Conservation (phyloP, 2,888 invertebrate species). For the Philereme vetulata region DNA sequence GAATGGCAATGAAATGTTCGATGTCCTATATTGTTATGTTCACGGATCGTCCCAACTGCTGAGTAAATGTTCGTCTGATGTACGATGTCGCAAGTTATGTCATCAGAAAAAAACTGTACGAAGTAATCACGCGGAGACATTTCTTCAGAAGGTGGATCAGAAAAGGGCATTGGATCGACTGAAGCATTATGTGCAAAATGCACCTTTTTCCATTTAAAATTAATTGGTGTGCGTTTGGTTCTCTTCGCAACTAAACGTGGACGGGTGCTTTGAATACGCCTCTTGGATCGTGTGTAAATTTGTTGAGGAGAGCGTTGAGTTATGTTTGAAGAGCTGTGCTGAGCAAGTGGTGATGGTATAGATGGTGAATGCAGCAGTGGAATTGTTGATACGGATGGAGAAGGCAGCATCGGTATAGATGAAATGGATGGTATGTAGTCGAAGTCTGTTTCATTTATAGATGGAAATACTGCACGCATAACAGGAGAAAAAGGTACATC, state of each 20-base stretch:
- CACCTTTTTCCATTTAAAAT: slow-evolving; percentile 4
- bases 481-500: slow-evolving; percentile 2
- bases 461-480: slow-evolving; percentile 3
- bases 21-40: slow-evolving; percentile 33
- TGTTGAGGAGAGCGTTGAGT: background rate
- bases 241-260: slow-evolving; percentile 1
- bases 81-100: slow-evolving; percentile 31
- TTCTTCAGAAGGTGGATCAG: slow-evolving; percentile 1
- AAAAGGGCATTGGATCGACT: slow-evolving; percentile 1
- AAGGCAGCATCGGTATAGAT: background rate
- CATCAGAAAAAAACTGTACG: slow-evolving; percentile 30
- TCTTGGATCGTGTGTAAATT: background rate
- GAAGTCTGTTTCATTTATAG: slow-evolving; percentile 1
- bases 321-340: slow-evolving; percentile 1
- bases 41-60: slow-evolving; percentile 35
- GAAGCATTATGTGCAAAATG: slow-evolving; percentile 4
- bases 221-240: background rate
- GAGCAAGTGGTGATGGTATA: background rate
- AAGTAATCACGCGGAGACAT: slow-evolving; percentile 18
- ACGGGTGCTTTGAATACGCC: slow-evolving; percentile 1
- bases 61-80: slow-evolving; percentile 35
- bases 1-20: slow-evolving; percentile 39
- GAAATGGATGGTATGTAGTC: background rate
- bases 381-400: background rate
- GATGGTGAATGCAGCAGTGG: background rate